Conservation (phyloP, 2,888 invertebrate species). For the Aphelenchoides bicaudatus region DNA sequence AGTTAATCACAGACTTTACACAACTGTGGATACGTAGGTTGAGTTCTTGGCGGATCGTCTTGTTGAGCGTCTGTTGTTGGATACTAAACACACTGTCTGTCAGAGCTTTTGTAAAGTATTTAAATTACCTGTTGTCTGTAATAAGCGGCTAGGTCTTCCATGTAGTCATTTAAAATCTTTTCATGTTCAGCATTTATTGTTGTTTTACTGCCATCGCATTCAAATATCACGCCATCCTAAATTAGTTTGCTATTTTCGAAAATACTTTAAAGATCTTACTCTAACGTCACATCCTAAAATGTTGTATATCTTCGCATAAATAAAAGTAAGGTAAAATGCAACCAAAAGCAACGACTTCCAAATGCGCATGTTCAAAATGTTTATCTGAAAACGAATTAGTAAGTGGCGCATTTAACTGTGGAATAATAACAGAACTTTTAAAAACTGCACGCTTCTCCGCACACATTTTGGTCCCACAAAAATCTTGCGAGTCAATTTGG, state of each 20-base stretch:
- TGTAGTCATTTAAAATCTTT: not conserved
- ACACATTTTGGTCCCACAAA: too few relatives aligned
- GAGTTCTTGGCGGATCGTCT: not conserved
- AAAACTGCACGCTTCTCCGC: too few relatives aligned
- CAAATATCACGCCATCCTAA: slow-evolving; percentile 6
- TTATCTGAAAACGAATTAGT: too few relatives aligned
- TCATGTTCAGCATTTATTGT: slow-evolving; percentile 18
- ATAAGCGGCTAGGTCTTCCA: slow-evolving; percentile 15
- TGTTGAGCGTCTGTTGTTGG: not conserved
- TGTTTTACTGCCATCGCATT: slow-evolving; percentile 7
- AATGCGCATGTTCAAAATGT: too few relatives aligned
- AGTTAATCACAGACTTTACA: slow-evolving; percentile 9
- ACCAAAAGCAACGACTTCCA: too few relatives aligned
- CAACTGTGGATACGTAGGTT: slow-evolving; percentile 7
- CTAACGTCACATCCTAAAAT: slow-evolving; percentile 5
- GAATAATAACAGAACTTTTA: too few relatives aligned
- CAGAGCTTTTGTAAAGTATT: not conserved
- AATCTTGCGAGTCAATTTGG: too few relatives aligned
- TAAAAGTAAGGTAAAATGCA: too few relatives aligned
- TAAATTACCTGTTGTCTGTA: slow-evolving; percentile 10
- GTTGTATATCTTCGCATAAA: slow-evolving; percentile 16
- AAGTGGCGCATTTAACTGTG: too few relatives aligned
- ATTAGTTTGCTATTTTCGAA: not conserved
- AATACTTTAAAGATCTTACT: not conserved
- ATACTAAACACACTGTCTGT: not conserved